Evolutionary conservation across 2,888 invertebrate genomes (phyloP).

Genomic region (Pherbina coryleti): DNA sequence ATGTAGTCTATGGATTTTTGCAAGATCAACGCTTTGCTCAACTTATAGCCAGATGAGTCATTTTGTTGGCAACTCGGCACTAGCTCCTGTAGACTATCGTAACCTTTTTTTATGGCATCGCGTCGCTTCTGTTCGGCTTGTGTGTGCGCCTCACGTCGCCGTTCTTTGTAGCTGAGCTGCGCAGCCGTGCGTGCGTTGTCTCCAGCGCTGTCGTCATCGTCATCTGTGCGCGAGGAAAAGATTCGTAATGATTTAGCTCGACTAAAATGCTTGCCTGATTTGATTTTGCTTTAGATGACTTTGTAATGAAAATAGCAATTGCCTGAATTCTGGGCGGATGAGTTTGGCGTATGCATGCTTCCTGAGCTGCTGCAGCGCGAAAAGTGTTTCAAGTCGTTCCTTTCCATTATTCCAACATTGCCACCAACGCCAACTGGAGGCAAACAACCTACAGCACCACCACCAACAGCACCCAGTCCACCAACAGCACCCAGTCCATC

Average conservation of each 20-base stretch:
- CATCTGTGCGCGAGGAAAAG: slow-evolving; percentile 64
- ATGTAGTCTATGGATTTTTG: slow-evolving; percentile 96
- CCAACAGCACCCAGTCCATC: no score
- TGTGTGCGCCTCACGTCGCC: slow-evolving; percentile 94
- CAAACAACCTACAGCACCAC: no score
- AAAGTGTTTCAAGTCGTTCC: slow-evolving; percentile 71
- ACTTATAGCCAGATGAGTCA: slow-evolving; percentile 91
- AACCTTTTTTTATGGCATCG: slow-evolving; percentile 97
- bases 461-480: no score
- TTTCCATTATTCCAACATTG: not conserved
- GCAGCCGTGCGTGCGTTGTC: slow-evolving; percentile 65
- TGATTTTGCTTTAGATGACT: slow-evolving; percentile 11
- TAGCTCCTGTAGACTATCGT: slow-evolving; percentile 91
- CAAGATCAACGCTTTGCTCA: slow-evolving; percentile 93
- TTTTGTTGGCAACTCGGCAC: slow-evolving; percentile 95
- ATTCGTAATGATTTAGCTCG: slow-evolving; percentile 34
- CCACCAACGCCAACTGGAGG: no score
- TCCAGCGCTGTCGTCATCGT: slow-evolving; percentile 76
- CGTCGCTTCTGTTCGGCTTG: slow-evolving; percentile 96
- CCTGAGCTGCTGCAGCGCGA: slow-evolving; percentile 83
- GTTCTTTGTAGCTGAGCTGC: slow-evolving; percentile 89
- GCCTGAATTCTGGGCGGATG: slow-evolving; percentile 86
- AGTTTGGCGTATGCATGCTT: slow-evolving; percentile 82
- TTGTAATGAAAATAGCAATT: slow-evolving; percentile 36
- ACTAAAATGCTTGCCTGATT: slow-evolving; percentile 31